Evolutionary conservation across 2,888 invertebrate species (phyloP).

Genomic region (Eupithecia tripunctaria): DNA sequence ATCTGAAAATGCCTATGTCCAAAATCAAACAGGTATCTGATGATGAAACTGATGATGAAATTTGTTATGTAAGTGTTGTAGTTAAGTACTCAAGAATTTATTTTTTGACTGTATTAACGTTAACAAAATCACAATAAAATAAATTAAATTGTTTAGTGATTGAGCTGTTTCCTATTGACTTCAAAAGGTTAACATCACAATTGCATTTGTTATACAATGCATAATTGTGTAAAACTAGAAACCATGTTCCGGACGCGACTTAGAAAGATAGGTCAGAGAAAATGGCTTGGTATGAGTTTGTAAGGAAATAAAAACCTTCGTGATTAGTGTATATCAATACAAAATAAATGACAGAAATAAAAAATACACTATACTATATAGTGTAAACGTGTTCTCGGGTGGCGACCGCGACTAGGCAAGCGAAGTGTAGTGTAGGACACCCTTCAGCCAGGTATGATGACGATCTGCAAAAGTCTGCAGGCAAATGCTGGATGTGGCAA

Average conservation of each 20-base stretch:
- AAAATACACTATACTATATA: no score
- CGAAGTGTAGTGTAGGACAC: no score
- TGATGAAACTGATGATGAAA: background rate
- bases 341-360: no score
- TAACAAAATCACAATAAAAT: slow-evolving; percentile 34
- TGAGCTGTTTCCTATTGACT: slow-evolving; percentile 25
- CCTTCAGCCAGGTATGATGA: no score
- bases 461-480: no score
- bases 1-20: background rate
- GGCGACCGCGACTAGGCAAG: no score
- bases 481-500: no score
- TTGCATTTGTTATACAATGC: slow-evolving; percentile 27
- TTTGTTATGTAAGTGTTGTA: background rate
- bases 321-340: background rate
- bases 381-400: no score
- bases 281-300: background rate
- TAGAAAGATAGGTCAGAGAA: background rate
- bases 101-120: background rate
- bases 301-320: background rate
- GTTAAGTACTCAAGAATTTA: no score
- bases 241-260: slow-evolving; percentile 7
- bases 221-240: slow-evolving; percentile 22
- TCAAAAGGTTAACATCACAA: slow-evolving; percentile 27
- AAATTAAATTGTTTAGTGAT: slow-evolving; percentile 28
- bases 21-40: background rate